Evolutionary conservation across 2,888 invertebrate species (phyloP).

Genomic region (Himalopsyche kuldschensis): DNA sequence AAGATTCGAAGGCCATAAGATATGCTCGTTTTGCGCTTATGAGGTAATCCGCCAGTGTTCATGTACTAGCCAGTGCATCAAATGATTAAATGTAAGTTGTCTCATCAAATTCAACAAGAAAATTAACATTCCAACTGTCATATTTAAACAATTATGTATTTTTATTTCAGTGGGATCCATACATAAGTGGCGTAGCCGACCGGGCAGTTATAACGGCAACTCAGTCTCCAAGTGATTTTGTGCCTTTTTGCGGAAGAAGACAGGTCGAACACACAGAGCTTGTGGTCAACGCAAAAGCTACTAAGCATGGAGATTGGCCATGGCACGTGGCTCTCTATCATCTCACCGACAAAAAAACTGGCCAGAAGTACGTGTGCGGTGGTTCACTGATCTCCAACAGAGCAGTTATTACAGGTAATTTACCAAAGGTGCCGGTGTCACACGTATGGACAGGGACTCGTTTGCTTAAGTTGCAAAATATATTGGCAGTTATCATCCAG

Average conservation of each 20-base stretch:
- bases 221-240: not conserved
- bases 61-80: no score
- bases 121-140: not conserved
- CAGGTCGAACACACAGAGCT: constrained; percentile 46
- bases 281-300: constrained; percentile 46
- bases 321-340: constrained; percentile 51
- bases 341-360: constrained; percentile 37
- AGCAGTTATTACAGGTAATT: constrained; percentile 47
- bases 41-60: no score
- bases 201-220: not conserved
- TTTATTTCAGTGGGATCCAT: not conserved
- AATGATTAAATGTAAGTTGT: no score
- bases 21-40: no score
- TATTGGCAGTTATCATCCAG: no score
- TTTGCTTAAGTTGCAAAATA: no score
- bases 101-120: not conserved
- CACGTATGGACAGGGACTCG: no score
- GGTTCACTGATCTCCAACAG: constrained; percentile 48
- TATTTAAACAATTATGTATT: no score
- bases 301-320: constrained; percentile 52
- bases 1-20: no score
- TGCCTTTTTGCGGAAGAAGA: constrained; percentile 44
- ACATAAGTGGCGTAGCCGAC: not conserved
- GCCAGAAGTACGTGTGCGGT: constrained; percentile 48
- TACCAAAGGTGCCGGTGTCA: not conserved